Base-by-base conservation (phyloP, 2,797 vertebrate species). In the Euphonia xanthogaster region DNA sequence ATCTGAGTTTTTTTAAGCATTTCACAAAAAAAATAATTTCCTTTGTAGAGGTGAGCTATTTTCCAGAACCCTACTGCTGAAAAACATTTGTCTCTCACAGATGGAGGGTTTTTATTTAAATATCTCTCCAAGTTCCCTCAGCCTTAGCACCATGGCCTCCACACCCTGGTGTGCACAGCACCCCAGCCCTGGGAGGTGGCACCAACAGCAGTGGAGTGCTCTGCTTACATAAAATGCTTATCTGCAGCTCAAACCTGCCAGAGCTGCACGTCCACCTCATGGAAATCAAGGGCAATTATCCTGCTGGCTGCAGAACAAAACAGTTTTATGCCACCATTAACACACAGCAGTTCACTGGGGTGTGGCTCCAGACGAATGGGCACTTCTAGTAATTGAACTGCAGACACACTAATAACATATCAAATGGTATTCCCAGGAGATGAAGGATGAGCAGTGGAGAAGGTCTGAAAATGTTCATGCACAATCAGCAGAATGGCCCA, bases 241-340 rank as follows among this genome's bases (percentile, higher is more conserved):
- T 93, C 82, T 58, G 68, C 84, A 91, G 86, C 51, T 86, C 88
- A 45, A 92, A 78, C 76, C 86, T 88, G 83, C 75, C 80, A 61
- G 61, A 24, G 48, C n/a, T 62, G 68, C 70, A 28, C 24, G 58
- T 57, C 61, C 45, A 91, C 75, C 92, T 75, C 28, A 86, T 2
- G 3, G 91, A 94, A 96, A 91, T 90, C 76, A 71, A 66, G 76
- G 79, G 57, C 86, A 95, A 95, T 97, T 94, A 93, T 21, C 1
- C 1, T 14, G 39, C 85, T 93, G 76, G 91, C 93, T 90, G n/a
- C 66, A 70, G 58, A 88, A 77, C 62, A 88, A 87, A 84, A 58
- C 72, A 17, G 75, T 86, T 67, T 75, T 33, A 31, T 75, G 85
- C 55, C 22, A 33, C 68, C 60, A 44, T 62, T 63, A 93, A 86